Base-by-base conservation (phyloP, 1,140 invertebrate species). In the Camponotus vicinus region DNA sequence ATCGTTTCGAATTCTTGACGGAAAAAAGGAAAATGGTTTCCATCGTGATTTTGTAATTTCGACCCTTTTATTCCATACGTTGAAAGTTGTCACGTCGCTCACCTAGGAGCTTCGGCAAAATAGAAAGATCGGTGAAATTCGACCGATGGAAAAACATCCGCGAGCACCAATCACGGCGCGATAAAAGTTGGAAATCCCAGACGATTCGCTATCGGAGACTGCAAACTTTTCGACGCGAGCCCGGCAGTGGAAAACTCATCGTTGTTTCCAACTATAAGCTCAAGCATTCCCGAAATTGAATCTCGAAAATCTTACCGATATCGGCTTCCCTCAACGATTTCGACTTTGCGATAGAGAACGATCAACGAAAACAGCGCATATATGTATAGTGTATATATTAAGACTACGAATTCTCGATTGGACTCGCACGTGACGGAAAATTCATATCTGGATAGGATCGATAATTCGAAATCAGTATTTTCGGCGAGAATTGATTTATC, bases 211-310 rank as follows among this genome's bases (percentile, higher is more conserved):
- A 83, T 69, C 49, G 59, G 79, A 59, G 64, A 76, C 85, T 75
- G 59, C 49, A 66, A 90, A 90, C 89, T 90, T 90, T 82, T 79
- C 89, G 73, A 85, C 86, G 57, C 75, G 71, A 70, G 75, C 79
- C 52, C 64, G 45, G 64, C 67, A 57, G 76, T 55, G 27, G 86
- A 79, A 90, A 90, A 88, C 86, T 90, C 89, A 84, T 90, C 86
- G 78, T 88, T 90, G 89, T 90, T 90, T 90, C 89, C 89, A 90
- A 90, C 89, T 90, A 86, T 90, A 90, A 90, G 89, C 89, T 88
- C 73, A 83, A 82, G 89, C 89, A 90, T 90, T 90, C 66, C 49
- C 63, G 59, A 82, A 90, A 90, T 90, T 90, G 89, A 90, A 90
- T 90, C 83, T 79, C 83, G 86, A 87, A 63, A 79, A 90, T 86